phyloP scores from a whole-genome alignment of 2,888 invertebrate genomes.

The Napeogenes inachia region DNA sequence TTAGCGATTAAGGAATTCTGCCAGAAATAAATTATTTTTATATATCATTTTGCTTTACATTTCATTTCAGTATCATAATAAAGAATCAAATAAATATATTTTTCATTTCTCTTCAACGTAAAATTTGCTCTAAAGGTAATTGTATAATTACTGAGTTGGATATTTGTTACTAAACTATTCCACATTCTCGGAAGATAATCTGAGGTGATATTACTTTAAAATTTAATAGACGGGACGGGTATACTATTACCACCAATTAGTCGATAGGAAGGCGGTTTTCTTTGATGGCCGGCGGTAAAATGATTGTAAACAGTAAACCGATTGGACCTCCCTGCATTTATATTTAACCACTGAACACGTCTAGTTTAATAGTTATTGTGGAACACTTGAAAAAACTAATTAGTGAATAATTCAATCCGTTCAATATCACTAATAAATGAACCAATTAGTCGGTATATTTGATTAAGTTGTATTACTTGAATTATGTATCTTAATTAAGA shows the following conservation, averaged over 20 bases:
- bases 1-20: conserved; percentile 15
- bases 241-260: conserved; percentile 73
- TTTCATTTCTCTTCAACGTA: too few relatives aligned
- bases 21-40: background rate
- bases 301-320: conserved; percentile 68
- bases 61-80: too few relatives aligned
- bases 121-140: too few relatives aligned
- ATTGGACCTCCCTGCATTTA: conserved; percentile 59
- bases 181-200: conserved; percentile 21
- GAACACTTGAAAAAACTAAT: conserved; percentile 27
- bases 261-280: conserved; percentile 50
- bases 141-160: too few relatives aligned
- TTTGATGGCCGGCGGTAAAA: conserved; percentile 58
- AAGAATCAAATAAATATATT: too few relatives aligned
- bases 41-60: background rate
- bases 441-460: conserved; percentile 30
- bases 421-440: conserved; percentile 33
- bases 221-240: conserved; percentile 40
- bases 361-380: conserved; percentile 21
- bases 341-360: conserved; percentile 21
- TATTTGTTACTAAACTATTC: background rate
- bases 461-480: conserved; percentile 18
- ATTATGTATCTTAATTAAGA: conserved; percentile 16
- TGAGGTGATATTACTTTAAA: conserved; percentile 28
- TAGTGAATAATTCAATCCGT: conserved; percentile 27